These are phyloP conservation scores for Polia nebulosa DNA, from an alignment of 2,888 invertebrate genomes.

Conservation along the genomic window DNA sequence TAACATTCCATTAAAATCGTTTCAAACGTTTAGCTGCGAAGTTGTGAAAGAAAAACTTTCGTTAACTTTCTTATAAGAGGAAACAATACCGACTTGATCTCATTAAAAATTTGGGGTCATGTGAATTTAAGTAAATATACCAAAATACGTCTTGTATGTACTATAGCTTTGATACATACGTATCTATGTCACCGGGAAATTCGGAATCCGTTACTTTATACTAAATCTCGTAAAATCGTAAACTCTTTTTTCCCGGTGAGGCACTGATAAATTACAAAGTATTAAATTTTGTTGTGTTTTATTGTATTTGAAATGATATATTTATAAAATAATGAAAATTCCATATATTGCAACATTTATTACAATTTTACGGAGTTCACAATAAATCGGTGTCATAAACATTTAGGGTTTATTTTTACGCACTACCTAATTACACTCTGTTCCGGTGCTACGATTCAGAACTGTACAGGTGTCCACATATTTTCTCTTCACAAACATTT, in stretches of 20 bases:
- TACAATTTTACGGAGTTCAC: no score
- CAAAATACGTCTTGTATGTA: neutral
- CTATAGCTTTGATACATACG: neutral
- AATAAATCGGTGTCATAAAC: no score
- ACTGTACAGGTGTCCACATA: neutral
- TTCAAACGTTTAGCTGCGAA: conserved; percentile 22
- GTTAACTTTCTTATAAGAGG: conserved; percentile 14
- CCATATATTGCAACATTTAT: no score
- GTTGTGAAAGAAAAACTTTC: conserved; percentile 23
- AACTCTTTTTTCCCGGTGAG: no score
- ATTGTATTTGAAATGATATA: no score
- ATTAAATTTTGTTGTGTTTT: no score
- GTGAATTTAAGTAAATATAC: neutral
- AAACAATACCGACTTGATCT: conserved; percentile 16
- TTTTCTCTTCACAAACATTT: conserved; percentile 35
- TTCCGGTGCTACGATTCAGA: neutral
- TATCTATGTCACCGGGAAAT: neutral
- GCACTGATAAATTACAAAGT: no score
- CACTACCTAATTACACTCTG: no score
- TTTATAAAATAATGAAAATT: no score
- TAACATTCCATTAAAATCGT: conserved; percentile 24
- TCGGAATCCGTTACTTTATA: no score
- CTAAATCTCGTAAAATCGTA: no score
- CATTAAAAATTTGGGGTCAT: neutral
- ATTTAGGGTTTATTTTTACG: neutral